Conservation (phyloP, 92 coral and sea anemone species). For the Metridium senile region DNA sequence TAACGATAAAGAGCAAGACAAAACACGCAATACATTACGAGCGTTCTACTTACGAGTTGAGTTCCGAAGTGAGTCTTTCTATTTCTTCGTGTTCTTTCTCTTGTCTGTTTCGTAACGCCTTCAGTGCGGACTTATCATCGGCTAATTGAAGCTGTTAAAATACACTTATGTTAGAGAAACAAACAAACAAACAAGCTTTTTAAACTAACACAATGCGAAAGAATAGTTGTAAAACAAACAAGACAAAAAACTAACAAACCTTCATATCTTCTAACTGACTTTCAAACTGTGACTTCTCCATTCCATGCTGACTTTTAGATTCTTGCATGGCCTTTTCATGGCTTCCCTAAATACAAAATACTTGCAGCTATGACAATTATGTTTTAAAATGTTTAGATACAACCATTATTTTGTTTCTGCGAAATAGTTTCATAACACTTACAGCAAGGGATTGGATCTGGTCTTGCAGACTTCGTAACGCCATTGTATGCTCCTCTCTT, state of each 20-base stretch:
- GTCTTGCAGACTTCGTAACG: conserved; percentile 74
- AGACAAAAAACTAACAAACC: conserved; percentile 42
- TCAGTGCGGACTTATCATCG: conserved; percentile 92
- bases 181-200: not conserved
- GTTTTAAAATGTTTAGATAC: not conserved
- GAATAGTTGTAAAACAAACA: not conserved
- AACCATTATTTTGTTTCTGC: no score
- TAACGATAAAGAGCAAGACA: not conserved
- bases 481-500: conserved; percentile 79
- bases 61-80: conserved; percentile 75
- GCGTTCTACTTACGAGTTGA: conserved; percentile 68
- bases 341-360: conserved; percentile 54
- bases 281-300: conserved; percentile 75
- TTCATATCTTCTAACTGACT: conserved; percentile 86
- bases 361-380: not conserved
- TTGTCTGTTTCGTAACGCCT: conserved; percentile 94
- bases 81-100: conserved; percentile 91
- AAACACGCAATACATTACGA: not conserved
- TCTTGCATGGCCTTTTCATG: conserved; percentile 89
- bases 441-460: conserved; percentile 88
- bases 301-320: conserved; percentile 56
- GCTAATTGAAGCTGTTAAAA: conserved; percentile 82
- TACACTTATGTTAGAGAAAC: not conserved
- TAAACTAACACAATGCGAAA: not conserved
- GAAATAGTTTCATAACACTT: no score